Percentiles rank a stretch among this genome's conserved stretches.
These are phyloP conservation scores for Onychomys arenicola DNA, from an alignment of 2,797 vertebrate species.

Conservation along the genomic window DNA sequence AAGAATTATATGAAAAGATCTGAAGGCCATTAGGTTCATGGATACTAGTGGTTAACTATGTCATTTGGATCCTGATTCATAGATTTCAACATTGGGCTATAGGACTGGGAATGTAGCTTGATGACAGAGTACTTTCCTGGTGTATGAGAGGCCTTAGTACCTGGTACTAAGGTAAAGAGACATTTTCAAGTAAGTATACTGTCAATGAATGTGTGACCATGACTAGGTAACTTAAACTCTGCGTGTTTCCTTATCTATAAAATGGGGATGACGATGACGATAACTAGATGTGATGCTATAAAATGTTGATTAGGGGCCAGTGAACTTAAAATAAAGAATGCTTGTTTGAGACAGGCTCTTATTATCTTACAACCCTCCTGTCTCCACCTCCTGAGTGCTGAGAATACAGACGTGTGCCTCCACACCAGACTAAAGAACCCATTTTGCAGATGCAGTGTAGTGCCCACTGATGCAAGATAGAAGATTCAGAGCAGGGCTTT, in stretches of 20 bases:
- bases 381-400: too few relatives aligned
- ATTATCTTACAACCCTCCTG: not conserved
- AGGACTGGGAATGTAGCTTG: not conserved
- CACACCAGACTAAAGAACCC: not conserved
- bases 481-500: not conserved
- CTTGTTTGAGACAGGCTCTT: not conserved
- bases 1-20: not conserved
- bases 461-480: not conserved
- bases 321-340: not conserved
- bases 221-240: not conserved
- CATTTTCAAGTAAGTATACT: not conserved
- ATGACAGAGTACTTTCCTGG: not conserved
- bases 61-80: not conserved
- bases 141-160: not conserved
- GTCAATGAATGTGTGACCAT: not conserved
- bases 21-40: not conserved
- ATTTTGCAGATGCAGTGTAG: not conserved
- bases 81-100: not conserved
- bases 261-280: not conserved
- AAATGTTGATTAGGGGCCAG: not conserved
- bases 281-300: not conserved
- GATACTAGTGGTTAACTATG: not conserved
- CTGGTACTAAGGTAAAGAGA: not conserved
- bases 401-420: too few relatives aligned
- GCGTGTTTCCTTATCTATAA: not conserved